Percentiles rank a stretch among this genome's conserved stretches.
Conservation (phyloP, 1,140 invertebrate genomes). For the Diorhabda elongata region DNA sequence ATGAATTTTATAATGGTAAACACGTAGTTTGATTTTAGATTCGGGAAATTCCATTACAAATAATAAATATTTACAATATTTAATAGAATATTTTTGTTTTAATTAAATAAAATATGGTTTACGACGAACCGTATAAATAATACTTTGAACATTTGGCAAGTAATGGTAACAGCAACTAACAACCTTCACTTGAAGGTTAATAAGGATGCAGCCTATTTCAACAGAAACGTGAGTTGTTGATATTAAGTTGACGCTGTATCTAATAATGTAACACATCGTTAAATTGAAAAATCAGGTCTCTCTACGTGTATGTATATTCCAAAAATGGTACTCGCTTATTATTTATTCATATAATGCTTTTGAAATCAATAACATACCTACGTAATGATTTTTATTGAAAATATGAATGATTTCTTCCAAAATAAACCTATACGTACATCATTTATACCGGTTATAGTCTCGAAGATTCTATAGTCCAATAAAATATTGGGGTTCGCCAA, state of each 20-base stretch:
- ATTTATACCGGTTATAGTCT: too few relatives aligned
- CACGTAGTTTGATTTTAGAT: too few relatives aligned
- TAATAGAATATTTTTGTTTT: neutral
- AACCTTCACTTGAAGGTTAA: neutral
- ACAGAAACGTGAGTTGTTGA: neutral
- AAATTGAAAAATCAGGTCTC: neutral
- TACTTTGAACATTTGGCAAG: neutral
- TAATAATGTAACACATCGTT: neutral
- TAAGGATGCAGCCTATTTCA: constrained; percentile 2
- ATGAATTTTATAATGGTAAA: too few relatives aligned
- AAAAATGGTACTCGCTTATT: neutral
- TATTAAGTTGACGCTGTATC: neutral
- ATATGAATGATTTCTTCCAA: too few relatives aligned
- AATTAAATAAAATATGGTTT: neutral
- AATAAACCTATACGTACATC: too few relatives aligned
- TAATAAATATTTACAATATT: too few relatives aligned
- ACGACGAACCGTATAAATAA: neutral
- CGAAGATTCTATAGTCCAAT: too few relatives aligned
- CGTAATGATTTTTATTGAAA: too few relatives aligned
- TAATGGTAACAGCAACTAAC: neutral
- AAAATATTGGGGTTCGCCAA: too few relatives aligned
- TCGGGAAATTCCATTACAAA: too few relatives aligned
- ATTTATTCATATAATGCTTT: neutral
- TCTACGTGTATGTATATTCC: neutral
- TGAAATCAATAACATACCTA: neutral